phyloP scores from a whole-genome alignment of 2,113 vertebrate genomes.

The Dicerorhinus sumatrensis region DNA sequence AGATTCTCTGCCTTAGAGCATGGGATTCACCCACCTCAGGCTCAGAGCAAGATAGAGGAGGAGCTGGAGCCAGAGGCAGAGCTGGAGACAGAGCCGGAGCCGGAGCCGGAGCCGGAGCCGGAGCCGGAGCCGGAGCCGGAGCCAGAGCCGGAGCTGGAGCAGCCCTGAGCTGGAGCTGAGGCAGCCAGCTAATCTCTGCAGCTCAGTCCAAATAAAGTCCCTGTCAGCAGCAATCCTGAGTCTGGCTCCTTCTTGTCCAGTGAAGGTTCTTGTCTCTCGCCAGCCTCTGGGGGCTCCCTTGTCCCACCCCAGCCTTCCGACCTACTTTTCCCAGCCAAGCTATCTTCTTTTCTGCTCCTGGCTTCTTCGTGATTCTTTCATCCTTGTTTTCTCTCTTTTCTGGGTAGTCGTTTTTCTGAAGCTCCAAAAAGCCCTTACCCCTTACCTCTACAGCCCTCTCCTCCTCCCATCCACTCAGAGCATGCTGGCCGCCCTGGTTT shows the following conservation, averaged over 20 bases:
- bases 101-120: not conserved
- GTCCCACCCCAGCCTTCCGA: constrained; percentile 44
- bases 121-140: not conserved
- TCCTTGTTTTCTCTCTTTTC: not conserved
- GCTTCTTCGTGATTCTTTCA: constrained; percentile 32
- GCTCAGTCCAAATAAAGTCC: constrained; percentile 68
- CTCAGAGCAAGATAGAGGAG: constrained; percentile 59
- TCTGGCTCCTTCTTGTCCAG: constrained; percentile 51
- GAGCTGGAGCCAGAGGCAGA: constrained; percentile 50
- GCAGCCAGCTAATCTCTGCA: not conserved
- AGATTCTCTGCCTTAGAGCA: constrained; percentile 79
- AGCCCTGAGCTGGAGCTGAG: constrained; percentile 39
- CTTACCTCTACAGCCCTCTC: not conserved
- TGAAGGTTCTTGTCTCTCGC: not conserved
- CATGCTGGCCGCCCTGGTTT: constrained; percentile 59
- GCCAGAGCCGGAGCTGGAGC: not conserved
- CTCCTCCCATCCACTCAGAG: not conserved
- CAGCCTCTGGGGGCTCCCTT: constrained; percentile 40
- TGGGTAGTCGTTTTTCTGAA: not conserved
- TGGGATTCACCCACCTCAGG: constrained; percentile 43
- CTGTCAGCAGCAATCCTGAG: constrained; percentile 57
- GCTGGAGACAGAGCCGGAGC: not conserved
- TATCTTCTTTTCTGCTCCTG: constrained; percentile 30
- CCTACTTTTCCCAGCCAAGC: constrained; percentile 49
- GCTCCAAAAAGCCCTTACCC: not conserved